A percentile compares a stretch with the other conserved stretches of the same genome.
Conservation (phyloP, 1,140 invertebrate species). For the Pseudomyrmex cubaensis region DNA sequence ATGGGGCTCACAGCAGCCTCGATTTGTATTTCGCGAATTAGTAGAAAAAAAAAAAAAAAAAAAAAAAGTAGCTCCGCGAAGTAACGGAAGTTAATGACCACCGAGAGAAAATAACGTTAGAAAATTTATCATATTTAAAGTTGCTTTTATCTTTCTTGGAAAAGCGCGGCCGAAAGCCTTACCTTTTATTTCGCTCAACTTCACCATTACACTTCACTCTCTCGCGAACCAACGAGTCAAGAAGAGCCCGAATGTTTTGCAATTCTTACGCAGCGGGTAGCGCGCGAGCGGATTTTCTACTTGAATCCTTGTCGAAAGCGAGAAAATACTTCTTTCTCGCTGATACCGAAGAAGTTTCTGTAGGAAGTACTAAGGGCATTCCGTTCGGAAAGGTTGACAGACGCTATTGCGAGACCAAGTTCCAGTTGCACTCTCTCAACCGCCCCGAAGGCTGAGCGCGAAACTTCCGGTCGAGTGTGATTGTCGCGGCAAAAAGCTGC, state of each 20-base stretch:
- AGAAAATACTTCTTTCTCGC: slow-evolving; percentile 1
- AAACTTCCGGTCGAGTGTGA: slow-evolving; percentile 52
- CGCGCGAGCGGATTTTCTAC: no score
- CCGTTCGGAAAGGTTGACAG: slow-evolving; percentile 23
- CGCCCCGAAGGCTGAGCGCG: slow-evolving; percentile 17
- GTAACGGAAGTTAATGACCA: no score
- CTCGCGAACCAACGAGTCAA: neutral
- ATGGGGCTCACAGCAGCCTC: neutral
- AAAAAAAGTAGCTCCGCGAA: no score
- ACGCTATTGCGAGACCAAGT: slow-evolving; percentile 44
- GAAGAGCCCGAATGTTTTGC: neutral
- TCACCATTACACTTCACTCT: no score
- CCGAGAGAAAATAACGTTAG: no score
- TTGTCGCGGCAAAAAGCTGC: slow-evolving; percentile 46
- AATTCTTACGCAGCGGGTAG: neutral
- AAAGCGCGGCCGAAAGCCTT: no score
- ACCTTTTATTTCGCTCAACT: no score
- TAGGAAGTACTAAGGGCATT: slow-evolving; percentile 14
- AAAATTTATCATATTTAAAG: no score
- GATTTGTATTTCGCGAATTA: slow-evolving; percentile 24
- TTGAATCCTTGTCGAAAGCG: slow-evolving; percentile 1
- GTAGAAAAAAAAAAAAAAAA: neutral
- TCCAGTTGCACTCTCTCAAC: slow-evolving; percentile 30
- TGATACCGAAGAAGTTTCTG: slow-evolving; percentile 33
- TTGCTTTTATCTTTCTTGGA: no score